Conservation (phyloP, 1,140 invertebrate species). For the Atta colombica region DNA sequence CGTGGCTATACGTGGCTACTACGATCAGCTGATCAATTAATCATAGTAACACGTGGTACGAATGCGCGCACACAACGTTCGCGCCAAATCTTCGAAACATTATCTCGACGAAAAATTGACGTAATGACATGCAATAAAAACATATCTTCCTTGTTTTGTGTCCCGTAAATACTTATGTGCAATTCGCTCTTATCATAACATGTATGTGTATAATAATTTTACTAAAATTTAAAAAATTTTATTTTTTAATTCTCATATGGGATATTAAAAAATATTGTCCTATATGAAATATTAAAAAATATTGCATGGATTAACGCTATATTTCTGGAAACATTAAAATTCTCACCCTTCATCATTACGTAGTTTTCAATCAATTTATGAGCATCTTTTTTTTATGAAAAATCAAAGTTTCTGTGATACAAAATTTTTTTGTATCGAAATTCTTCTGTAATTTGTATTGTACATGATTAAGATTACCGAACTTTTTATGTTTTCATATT, state of each 20-base stretch:
- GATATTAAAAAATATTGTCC: not conserved
- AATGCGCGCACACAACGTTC: not conserved
- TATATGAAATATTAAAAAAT: not conserved
- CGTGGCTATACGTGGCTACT: no score
- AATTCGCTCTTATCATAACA: not conserved
- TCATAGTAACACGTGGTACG: not conserved
- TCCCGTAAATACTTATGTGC: not conserved
- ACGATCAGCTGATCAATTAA: not conserved
- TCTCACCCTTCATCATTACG: not conserved
- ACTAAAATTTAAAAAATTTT: slow-evolving; percentile 4
- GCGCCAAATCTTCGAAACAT: not conserved
- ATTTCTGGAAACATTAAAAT: not conserved
- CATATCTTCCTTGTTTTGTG: not conserved
- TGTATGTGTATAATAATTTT: not conserved
- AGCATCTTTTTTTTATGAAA: not conserved
- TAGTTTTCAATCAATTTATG: not conserved
- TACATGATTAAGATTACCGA: not conserved
- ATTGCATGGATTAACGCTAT: not conserved
- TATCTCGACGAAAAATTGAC: not conserved
- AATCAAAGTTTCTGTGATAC: not conserved
- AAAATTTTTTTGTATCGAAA: not conserved
- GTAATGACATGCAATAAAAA: not conserved
- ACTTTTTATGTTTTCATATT: not conserved
- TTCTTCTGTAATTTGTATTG: not conserved
- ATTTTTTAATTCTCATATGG: slow-evolving; percentile 6